These are phyloP conservation scores for Zaprionus nigranus DNA, from an alignment of 1,140 invertebrate species.

Conservation along the genomic window DNA sequence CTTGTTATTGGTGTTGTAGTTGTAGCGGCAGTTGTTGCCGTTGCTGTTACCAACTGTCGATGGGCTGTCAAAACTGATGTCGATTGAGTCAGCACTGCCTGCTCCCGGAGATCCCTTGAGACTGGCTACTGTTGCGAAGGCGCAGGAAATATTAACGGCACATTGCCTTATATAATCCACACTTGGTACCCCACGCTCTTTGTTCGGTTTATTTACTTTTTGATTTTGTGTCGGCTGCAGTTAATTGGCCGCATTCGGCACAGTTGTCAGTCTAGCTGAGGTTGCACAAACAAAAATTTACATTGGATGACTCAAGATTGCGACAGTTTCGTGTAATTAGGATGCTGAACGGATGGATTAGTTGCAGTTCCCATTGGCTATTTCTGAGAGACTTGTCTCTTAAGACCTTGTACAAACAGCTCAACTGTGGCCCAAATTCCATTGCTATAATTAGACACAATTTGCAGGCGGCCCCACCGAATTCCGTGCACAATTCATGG, in stretches of 20 bases:
- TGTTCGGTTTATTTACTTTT: slow-evolving; percentile 77
- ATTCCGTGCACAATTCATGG: background rate
- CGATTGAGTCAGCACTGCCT: slow-evolving; percentile 21
- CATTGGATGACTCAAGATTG: slow-evolving; percentile 45
- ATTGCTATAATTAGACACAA: slow-evolving; percentile 56
- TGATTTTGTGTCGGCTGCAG: slow-evolving; percentile 67
- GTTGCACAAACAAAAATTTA: slow-evolving; percentile 72
- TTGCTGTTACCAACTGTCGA: slow-evolving; percentile 61
- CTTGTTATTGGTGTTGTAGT: slow-evolving; percentile 36
- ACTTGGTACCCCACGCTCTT: slow-evolving; percentile 6
- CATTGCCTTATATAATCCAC: background rate
- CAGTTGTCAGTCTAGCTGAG: slow-evolving; percentile 61
- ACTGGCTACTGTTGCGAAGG: slow-evolving; percentile 51
- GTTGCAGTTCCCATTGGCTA: slow-evolving; percentile 20
- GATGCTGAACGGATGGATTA: slow-evolving; percentile 56
- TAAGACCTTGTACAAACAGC: slow-evolving; percentile 13
- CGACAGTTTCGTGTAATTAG: slow-evolving; percentile 74
- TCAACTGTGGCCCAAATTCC: slow-evolving; percentile 54
- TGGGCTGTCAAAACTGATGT: slow-evolving; percentile 70
- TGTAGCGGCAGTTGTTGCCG: slow-evolving; percentile 18
- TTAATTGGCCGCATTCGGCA: slow-evolving; percentile 64
- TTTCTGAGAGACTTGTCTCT: slow-evolving; percentile 1
- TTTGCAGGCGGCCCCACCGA: slow-evolving; percentile 11
- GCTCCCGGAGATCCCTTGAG: background rate
- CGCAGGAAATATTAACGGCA: slow-evolving; percentile 74